These are phyloP conservation scores for Heliconius charithonia DNA, from an alignment of 2,888 invertebrate species.

Conservation along the genomic window DNA sequence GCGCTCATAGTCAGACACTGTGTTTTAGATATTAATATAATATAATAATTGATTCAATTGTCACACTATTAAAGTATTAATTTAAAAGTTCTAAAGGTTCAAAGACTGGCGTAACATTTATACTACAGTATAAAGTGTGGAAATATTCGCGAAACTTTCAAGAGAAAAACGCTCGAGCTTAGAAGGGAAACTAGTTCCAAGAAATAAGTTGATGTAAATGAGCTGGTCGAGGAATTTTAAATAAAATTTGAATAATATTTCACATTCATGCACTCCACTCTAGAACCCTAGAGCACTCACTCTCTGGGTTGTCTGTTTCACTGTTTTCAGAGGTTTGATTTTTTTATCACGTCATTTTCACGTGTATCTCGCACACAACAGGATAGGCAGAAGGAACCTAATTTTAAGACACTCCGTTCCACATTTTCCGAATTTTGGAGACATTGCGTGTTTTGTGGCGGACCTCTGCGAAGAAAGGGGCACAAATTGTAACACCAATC, in stretches of 20 bases:
- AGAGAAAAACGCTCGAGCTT: constrained; percentile 23
- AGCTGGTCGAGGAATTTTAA: constrained; percentile 36
- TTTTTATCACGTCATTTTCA: neutral
- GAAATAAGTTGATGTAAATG: constrained; percentile 41
- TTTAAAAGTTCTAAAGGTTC: constrained; percentile 14
- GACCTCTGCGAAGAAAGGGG: no score
- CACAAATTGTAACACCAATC: no score
- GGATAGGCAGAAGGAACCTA: no score
- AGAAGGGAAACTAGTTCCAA: constrained; percentile 27
- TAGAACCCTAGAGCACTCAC: neutral
- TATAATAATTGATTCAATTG: neutral
- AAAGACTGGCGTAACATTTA: constrained; percentile 14
- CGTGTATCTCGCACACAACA: no score
- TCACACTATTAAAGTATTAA: constrained; percentile 1
- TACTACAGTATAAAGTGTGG: constrained; percentile 12
- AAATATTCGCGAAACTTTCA: constrained; percentile 17
- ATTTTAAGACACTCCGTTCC: no score
- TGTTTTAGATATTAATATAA: neutral
- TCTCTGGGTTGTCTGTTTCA: neutral
- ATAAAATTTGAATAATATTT: constrained; percentile 41
- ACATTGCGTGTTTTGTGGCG: no score
- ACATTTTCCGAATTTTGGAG: no score
- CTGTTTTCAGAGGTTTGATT: neutral
- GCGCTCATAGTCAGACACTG: neutral
- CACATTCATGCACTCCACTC: constrained; percentile 12